These are phyloP conservation scores for Seladonia tumulorum DNA, from an alignment of 2,888 invertebrate genomes.

Conservation along the genomic window DNA sequence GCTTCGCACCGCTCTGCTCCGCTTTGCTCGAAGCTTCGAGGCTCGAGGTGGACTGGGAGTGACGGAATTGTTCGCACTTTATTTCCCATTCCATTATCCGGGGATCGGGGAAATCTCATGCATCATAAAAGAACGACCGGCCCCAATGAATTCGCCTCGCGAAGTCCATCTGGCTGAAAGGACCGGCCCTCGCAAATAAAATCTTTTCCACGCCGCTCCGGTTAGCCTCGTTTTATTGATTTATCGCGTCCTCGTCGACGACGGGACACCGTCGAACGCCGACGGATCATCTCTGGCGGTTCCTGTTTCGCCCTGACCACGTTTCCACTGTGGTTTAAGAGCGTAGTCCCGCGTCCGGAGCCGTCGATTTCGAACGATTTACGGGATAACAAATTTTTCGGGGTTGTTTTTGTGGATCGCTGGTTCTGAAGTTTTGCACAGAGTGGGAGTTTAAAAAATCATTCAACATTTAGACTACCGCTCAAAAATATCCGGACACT, in stretches of 20 bases:
- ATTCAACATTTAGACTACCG: neutral
- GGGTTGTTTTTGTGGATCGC: neutral
- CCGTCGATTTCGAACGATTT: neutral
- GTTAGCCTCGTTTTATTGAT: slow-evolving; percentile 37
- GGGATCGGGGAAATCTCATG: slow-evolving; percentile 66
- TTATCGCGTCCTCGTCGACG: slow-evolving; percentile 15
- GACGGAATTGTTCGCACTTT: slow-evolving; percentile 70
- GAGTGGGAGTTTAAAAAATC: neutral
- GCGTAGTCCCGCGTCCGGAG: neutral
- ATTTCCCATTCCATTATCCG: slow-evolving; percentile 68
- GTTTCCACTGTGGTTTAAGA: neutral
- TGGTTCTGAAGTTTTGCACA: neutral
- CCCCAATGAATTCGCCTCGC: slow-evolving; percentile 60
- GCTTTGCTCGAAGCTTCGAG: neutral
- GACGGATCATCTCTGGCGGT: neutral
- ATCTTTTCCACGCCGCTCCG: slow-evolving; percentile 27
- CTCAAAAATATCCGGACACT: too few species aligned
- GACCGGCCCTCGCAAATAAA: slow-evolving; percentile 28
- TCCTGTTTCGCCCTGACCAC: neutral
- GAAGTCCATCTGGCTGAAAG: slow-evolving; percentile 43
- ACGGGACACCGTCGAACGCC: neutral
- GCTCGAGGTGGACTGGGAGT: slow-evolving; percentile 44
- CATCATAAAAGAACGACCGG: slow-evolving; percentile 68
- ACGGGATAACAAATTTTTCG: neutral
- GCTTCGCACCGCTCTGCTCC: neutral